Evolutionary conservation across 2,888 invertebrate species (phyloP), one percentile per base, ranked within the genome.

Genomic region (Dryococelus australis): DNA sequence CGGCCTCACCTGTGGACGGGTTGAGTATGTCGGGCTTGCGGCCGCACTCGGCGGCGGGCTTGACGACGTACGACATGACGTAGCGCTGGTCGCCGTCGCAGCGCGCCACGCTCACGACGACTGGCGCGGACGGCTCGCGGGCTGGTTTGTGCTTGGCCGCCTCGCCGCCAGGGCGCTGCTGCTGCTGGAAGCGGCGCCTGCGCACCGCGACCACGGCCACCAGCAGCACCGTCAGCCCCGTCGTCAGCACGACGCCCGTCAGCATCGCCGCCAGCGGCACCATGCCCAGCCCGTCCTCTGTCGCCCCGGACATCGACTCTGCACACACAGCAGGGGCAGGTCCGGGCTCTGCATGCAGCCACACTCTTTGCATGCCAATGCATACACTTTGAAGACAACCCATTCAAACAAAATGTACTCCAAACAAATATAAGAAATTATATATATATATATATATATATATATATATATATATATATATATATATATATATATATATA

Each of bases 1-100:
- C 35, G 35, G 35, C 20, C 87, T 88, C 90, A 93, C 93, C 93
- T 92, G 93, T 92, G 1, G 96, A 96, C 88, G 97, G 96, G 92
- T 96, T 97, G 90, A 97, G 94, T 90, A 97, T 97, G 92, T 97
- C 96, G 28, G 96, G 96, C 90, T 96, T 96, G 86, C 92, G 91
- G 53, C 84, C 86, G 83, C 89, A 89, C 16, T 89, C 88, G 27
- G 88, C 86, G 27, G 89, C 88, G 51, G 96, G 95, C 91, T 97
- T 97, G 89, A 97, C 94, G 16, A 97, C 97, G 90, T 97, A 97
- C 20, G 97, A 97, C 35, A 97, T 97, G 81, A 97, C 97, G 91
- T 97, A 97, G 90, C 97, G 94, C 90, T 97, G 95, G 90, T 97
- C 35, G 35, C 35, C 35, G n/a, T 90, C 12, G 96, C 97, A 53